Percentiles rank a stretch among this genome's conserved stretches.
Evolutionary conservation across 2,888 invertebrate genomes (phyloP).

Genomic region (Epinotia brunnichana): DNA sequence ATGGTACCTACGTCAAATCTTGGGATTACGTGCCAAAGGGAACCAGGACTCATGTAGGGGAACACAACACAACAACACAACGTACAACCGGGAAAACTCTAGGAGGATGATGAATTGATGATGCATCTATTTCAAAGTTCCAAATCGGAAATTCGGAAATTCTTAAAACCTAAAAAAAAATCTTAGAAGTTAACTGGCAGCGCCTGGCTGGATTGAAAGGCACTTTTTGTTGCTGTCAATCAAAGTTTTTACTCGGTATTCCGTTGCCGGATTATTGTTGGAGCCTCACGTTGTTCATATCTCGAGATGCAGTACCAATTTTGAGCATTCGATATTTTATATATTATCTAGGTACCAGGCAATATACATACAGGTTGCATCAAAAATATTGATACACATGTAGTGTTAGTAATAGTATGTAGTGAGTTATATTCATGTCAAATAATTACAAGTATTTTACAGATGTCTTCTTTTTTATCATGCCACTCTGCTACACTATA

Average conservation of each 20-base stretch:
- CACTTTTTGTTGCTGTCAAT: background rate
- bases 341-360: background rate
- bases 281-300: background rate
- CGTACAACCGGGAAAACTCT: too few relatives aligned
- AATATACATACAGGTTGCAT: background rate
- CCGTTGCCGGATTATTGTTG: background rate
- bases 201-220: background rate
- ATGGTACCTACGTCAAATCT: too few relatives aligned
- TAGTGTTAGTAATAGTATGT: background rate
- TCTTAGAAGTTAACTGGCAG: background rate
- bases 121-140: too few relatives aligned
- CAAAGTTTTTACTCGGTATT: background rate
- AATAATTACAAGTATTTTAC: too few relatives aligned
- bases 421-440: too few relatives aligned
- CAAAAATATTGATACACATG: background rate
- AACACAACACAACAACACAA: too few relatives aligned
- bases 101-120: too few relatives aligned
- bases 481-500: too few relatives aligned
- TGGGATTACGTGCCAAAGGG: too few relatives aligned
- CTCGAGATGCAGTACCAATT: constrained; percentile 15
- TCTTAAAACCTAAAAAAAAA: background rate
- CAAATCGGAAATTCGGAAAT: background rate
- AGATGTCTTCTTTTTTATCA: background rate
- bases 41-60: too few relatives aligned
- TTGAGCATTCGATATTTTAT: too few relatives aligned